phyloP scores from a whole-genome alignment of 2,888 invertebrate species.

The Heliconius sara region DNA sequence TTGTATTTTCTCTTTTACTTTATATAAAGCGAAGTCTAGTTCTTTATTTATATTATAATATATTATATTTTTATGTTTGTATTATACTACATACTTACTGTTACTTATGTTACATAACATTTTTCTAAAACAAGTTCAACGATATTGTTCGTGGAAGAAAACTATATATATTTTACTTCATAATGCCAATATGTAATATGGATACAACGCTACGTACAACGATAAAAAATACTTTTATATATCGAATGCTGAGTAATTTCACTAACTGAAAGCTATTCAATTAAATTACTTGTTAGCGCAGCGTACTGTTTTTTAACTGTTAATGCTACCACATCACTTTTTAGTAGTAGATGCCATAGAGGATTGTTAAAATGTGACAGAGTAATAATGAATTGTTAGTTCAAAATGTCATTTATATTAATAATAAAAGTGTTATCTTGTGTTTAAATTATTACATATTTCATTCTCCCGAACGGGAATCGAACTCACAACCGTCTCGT shows the following conservation, averaged over 20 bases:
- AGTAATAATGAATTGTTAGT: background rate
- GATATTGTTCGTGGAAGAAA: too few species aligned
- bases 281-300: background rate
- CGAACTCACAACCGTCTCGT: too few species aligned
- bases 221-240: background rate
- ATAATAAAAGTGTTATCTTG: too few species aligned
- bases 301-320: background rate
- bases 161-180: background rate
- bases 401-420: background rate
- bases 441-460: too few species aligned
- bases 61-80: too few species aligned
- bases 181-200: background rate
- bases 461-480: too few species aligned
- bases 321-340: background rate
- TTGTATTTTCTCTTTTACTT: too few species aligned
- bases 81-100: too few species aligned
- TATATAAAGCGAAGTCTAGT: too few species aligned
- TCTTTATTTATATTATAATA: too few species aligned
- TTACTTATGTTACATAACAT: too few species aligned
- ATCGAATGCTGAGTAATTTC: background rate
- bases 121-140: too few species aligned
- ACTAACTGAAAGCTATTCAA: background rate
- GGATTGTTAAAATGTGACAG: background rate
- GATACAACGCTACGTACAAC: background rate
- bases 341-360: background rate